These are phyloP conservation scores for Parapsyche elsis DNA, from an alignment of 1,140 invertebrate genomes.

Conservation along the genomic window DNA sequence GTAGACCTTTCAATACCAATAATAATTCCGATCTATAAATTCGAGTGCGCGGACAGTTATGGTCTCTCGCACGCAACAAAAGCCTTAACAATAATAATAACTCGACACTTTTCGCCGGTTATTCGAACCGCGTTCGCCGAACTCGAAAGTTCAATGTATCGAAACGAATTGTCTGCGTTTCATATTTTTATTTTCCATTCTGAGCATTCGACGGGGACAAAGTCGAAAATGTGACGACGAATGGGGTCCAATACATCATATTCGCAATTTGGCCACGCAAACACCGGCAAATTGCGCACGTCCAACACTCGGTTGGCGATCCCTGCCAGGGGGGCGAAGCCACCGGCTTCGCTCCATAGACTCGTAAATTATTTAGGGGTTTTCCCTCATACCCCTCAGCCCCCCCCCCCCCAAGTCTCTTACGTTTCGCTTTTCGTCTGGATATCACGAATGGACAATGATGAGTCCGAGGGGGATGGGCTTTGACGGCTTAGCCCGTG, in stretches of 20 bases:
- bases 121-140: not conserved
- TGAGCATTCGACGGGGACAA: not conserved
- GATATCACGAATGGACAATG: not conserved
- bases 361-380: constrained; percentile 5
- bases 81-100: no score
- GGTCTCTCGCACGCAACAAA: no score
- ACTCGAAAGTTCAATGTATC: constrained; percentile 9
- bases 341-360: not conserved
- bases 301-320: not conserved
- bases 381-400: not conserved
- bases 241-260: not conserved
- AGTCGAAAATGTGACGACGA: not conserved
- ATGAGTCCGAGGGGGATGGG: not conserved
- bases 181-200: no score
- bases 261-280: not conserved
- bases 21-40: no score
- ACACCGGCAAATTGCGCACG: constrained; percentile 1
- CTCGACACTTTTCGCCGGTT: no score
- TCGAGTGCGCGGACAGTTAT: no score
- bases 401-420: not conserved
- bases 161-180: not conserved
- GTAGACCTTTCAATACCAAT: no score
- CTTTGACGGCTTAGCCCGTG: not conserved
- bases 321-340: not conserved
- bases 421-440: not conserved